phyloP scores from a whole-genome alignment of 2,888 invertebrate species.

The Sericinus montela region DNA sequence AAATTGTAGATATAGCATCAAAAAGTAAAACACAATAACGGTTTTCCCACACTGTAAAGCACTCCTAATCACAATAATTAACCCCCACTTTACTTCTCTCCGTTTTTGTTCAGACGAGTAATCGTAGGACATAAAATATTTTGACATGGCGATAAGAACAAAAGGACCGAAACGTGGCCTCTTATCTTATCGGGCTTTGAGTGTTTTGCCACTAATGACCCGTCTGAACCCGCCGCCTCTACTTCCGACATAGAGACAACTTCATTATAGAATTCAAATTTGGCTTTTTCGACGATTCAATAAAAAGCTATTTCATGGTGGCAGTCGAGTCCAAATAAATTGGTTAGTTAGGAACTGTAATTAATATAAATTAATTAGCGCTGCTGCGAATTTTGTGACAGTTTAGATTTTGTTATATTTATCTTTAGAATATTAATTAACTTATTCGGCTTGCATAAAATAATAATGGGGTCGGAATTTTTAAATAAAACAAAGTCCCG shows the following conservation, averaged over 20 bases:
- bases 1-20: too few relatives aligned
- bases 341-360: neutral
- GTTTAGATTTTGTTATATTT: neutral
- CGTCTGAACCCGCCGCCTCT: constrained; percentile 36
- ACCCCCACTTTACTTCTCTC: constrained; percentile 7
- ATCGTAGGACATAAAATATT: constrained; percentile 70
- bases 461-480: too few relatives aligned
- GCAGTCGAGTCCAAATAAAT: neutral
- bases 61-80: constrained; percentile 14
- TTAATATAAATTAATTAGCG: neutral
- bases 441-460: too few relatives aligned
- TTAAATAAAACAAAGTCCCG: too few relatives aligned
- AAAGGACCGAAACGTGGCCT: constrained; percentile 50
- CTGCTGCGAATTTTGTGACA: neutral
- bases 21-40: constrained; percentile 8
- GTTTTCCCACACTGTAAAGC: constrained; percentile 19
- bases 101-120: constrained; percentile 36
- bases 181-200: constrained; percentile 64
- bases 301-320: constrained; percentile 6
- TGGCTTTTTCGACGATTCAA: constrained; percentile 8
- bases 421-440: too few relatives aligned
- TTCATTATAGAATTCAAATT: constrained; percentile 39
- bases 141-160: constrained; percentile 66
- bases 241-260: constrained; percentile 52
- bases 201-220: constrained; percentile 66